Conservation (phyloP, 2,797 vertebrate genomes). For the Darevskia nairensis region DNA sequence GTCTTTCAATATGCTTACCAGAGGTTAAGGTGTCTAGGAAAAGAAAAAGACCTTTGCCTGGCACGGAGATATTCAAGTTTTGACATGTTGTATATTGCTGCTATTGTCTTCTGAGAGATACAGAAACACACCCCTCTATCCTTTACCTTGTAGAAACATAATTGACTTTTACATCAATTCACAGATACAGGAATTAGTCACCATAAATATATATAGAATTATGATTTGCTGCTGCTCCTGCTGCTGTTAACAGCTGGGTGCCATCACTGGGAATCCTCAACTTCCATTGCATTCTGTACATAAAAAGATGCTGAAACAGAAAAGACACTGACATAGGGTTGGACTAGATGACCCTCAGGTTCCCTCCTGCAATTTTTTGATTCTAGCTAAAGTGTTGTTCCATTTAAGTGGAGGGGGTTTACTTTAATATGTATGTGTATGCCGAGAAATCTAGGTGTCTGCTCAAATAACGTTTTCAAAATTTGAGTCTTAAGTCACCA, state of each 20-base stretch:
- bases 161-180: no score
- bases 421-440: background rate
- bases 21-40: background rate
- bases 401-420: background rate
- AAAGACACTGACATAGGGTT: background rate
- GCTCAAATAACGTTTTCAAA: background rate
- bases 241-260: background rate
- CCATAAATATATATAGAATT: background rate
- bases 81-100: background rate
- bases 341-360: no score
- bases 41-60: background rate
- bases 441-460: background rate
- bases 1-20: background rate
- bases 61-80: background rate
- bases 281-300: background rate
- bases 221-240: slow-evolving; percentile 4
- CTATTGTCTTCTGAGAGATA: background rate
- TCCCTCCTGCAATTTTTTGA: no score
- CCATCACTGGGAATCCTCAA: background rate
- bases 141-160: background rate
- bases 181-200: background rate
- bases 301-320: background rate
- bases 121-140: background rate
- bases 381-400: background rate
- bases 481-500: background rate